Evolutionary conservation across 2,797 vertebrate genomes (phyloP), one percentile per base, ranked within the genome.

Genomic region (Sternotherus odoratus): DNA sequence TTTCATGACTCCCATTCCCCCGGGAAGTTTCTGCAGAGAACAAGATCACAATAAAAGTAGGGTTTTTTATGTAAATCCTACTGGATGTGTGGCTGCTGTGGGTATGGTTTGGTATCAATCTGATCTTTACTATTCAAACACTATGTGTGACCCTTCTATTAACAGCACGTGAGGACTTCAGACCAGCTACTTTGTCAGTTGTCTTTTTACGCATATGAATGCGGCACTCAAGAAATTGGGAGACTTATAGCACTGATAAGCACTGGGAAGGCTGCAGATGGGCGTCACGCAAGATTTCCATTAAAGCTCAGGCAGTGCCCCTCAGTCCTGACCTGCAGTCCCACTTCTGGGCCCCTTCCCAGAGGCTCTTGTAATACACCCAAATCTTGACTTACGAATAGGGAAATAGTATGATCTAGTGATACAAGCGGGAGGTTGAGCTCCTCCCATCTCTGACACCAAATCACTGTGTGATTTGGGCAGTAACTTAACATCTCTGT

Each of bases 231-330:
- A 39, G 66, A 69, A 24, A 39, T 36, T 36, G 21, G 63, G 36
- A 69, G 66, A 39, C 19, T 39, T 69, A 23, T 21, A 69, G 19
- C 66, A 12, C n/a, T 23, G 19, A 19, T 21, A 39, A 39, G n/a
- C 19, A n/a, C 63, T 36, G 36, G 33, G 60, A 26, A 75, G 53
- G 36, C 43, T 5, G 0, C 28, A 17, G 0, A 2, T n/a, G 28
- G 48, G 63, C 19, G 12, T 79, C 50, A 0, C 2, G 6, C 8
- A 0, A 5, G 28, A 28, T 83, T 43, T 57, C 46, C 50, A 60
- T n/a, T 43, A 51, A 5, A 82, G 30, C 60, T 84, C 63, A 69
- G 13, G 49, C 48, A 48, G 9, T 16, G 56, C 36, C 1, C 8
- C 30, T 50, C 63, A 88, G 24, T 56, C 79, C 85, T 77, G 53